These are phyloP conservation scores for Gasterosteus nipponicus DNA, from an alignment of 2,113 vertebrate species.

Conservation along the genomic window DNA sequence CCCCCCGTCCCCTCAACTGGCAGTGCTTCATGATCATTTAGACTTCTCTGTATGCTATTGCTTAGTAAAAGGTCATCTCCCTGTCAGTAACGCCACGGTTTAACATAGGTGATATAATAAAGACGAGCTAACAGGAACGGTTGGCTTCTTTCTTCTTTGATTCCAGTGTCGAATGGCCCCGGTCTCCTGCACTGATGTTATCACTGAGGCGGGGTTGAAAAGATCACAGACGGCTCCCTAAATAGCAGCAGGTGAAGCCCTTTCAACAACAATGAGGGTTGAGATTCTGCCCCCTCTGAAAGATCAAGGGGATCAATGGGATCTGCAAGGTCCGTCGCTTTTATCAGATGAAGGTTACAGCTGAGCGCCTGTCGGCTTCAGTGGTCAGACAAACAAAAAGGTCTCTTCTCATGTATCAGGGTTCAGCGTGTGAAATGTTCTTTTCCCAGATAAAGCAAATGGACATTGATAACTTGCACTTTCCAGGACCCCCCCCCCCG, in stretches of 20 bases:
- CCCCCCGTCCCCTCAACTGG: not conserved
- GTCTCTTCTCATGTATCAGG: constrained; percentile 45
- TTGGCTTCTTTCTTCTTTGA: constrained; percentile 42
- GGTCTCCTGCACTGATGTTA: constrained; percentile 53
- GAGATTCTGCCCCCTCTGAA: constrained; percentile 46
- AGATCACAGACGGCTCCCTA: constrained; percentile 39
- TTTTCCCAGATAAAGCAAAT: constrained; percentile 6
- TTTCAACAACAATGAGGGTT: constrained; percentile 57
- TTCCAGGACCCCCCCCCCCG: not conserved
- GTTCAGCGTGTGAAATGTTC: constrained; percentile 28
- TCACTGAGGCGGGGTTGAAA: constrained; percentile 42
- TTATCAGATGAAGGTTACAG: constrained; percentile 75
- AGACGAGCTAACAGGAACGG: constrained; percentile 11
- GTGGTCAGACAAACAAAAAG: constrained; percentile 61
- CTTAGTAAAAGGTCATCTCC: not conserved
- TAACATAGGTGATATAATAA: constrained; percentile 5
- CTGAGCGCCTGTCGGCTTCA: constrained; percentile 52
- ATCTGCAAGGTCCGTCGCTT: constrained; percentile 70
- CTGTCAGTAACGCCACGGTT: constrained; percentile 2
- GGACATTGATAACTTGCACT: not conserved
- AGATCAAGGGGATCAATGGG: constrained; percentile 57
- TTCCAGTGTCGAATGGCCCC: constrained; percentile 37
- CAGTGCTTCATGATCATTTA: not conserved
- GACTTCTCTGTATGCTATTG: not conserved
- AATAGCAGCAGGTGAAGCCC: constrained; percentile 48